Evolutionary conservation across 2,797 vertebrate species (phyloP).

Genomic region (Falco biarmicus): DNA sequence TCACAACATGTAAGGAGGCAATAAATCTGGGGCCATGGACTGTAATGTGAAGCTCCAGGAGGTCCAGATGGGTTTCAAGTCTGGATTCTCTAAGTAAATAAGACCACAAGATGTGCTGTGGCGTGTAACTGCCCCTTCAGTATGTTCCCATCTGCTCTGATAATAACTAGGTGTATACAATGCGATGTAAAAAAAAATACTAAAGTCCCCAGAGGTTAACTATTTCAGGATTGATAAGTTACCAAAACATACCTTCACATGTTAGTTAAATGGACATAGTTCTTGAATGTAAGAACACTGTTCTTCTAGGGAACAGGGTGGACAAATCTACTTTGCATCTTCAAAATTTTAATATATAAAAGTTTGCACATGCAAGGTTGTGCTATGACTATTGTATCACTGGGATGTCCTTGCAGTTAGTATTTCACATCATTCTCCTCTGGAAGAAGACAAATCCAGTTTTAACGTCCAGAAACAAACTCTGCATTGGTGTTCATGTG

Average conservation of each 20-base stretch:
- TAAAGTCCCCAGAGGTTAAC: not conserved
- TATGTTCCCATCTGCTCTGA: conserved; percentile 4
- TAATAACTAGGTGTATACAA: not conserved
- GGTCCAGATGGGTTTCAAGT: conserved; percentile 14
- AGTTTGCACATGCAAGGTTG: not conserved
- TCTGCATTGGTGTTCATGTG: not conserved
- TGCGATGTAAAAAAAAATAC: not conserved
- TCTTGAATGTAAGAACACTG: not conserved
- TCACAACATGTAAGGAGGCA: not conserved
- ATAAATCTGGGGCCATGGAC: not conserved
- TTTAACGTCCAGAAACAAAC: not conserved
- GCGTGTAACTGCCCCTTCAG: not conserved
- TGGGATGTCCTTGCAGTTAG: not conserved
- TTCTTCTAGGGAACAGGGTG: not conserved
- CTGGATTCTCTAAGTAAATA: not conserved
- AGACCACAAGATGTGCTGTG: not conserved
- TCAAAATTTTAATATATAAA: not conserved
- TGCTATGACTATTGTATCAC: not conserved
- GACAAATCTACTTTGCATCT: not conserved
- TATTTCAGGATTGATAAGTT: not conserved
- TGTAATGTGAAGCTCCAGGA: not conserved
- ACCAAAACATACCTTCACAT: not conserved
- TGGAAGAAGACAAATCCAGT: not conserved
- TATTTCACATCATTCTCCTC: not conserved
- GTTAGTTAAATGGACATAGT: not conserved